A percentile compares a stretch with the other conserved stretches of the same genome.
phyloP scores from a whole-genome alignment of 2,797 vertebrate genomes.

The Clamator glandarius region DNA sequence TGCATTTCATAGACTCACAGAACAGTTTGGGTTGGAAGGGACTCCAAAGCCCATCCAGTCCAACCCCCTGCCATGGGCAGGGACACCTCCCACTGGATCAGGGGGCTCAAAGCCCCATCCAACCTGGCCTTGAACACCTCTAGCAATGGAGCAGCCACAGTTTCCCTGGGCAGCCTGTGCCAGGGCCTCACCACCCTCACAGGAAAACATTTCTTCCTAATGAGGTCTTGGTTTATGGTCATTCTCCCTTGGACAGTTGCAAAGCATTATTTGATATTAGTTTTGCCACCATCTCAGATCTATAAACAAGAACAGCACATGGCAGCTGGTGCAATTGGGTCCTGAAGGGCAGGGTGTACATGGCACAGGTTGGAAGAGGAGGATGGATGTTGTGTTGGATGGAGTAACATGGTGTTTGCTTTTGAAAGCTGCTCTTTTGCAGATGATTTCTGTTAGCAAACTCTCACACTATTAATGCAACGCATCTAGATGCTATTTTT shows the following conservation, averaged over 20 bases:
- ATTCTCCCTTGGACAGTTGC: background rate
- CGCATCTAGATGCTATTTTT: background rate
- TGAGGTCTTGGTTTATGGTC: background rate
- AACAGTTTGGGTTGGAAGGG: too few relatives aligned
- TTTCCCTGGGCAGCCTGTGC: too few relatives aligned
- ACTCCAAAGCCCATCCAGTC: too few relatives aligned
- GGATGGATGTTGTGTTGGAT: background rate
- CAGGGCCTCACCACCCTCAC: too few relatives aligned
- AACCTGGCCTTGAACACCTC: too few relatives aligned
- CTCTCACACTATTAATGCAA: background rate
- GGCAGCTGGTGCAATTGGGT: background rate
- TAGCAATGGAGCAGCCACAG: too few relatives aligned
- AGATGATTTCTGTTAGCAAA: background rate
- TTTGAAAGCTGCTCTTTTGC: background rate
- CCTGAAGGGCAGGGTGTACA: background rate
- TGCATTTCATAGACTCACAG: too few relatives aligned
- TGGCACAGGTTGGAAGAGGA: background rate
- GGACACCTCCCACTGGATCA: too few relatives aligned
- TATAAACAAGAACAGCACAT: background rate
- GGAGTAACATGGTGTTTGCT: background rate
- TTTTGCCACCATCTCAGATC: background rate
- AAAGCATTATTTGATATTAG: background rate
- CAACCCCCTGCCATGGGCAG: too few relatives aligned
- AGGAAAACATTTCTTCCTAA: too few relatives aligned
- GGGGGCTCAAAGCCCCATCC: too few relatives aligned